Conservation (phyloP, 2,797 vertebrate genomes). For the Astyanax mexicanus region DNA sequence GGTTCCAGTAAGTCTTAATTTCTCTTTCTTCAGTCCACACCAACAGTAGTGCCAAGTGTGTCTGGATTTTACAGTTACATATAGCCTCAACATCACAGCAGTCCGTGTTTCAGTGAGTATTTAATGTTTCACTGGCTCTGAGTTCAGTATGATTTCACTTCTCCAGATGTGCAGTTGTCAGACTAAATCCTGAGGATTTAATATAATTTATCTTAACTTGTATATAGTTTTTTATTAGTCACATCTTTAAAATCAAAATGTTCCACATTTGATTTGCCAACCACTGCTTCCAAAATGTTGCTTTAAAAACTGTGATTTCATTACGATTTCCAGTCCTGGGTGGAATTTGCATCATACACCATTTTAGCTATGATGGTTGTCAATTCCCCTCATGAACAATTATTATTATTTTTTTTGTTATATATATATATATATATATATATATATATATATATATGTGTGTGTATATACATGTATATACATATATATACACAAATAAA, state of each 20-base stretch:
- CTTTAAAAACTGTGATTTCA: background rate
- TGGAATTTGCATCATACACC: no score
- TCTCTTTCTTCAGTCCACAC: background rate
- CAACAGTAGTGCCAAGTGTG: no score
- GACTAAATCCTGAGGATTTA: background rate
- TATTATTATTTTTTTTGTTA: no score
- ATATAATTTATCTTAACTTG: background rate
- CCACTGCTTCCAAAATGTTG: background rate
- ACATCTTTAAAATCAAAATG: background rate
- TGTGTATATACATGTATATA: no score
- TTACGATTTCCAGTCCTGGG: background rate
- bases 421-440: no score
- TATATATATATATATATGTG: no score
- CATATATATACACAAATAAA: no score
- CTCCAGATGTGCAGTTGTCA: background rate
- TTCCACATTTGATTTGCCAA: background rate
- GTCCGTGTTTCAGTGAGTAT: background rate
- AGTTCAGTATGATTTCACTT: background rate
- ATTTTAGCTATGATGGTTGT: no score
- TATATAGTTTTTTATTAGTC: background rate
- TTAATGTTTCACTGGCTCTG: background rate
- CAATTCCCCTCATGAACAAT: no score
- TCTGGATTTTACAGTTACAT: background rate
- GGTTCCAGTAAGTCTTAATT: conserved; percentile 94
- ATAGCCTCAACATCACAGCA: background rate